Base-by-base conservation (phyloP, 1,140 invertebrate genomes). In the Sarcophaga peregrina region DNA sequence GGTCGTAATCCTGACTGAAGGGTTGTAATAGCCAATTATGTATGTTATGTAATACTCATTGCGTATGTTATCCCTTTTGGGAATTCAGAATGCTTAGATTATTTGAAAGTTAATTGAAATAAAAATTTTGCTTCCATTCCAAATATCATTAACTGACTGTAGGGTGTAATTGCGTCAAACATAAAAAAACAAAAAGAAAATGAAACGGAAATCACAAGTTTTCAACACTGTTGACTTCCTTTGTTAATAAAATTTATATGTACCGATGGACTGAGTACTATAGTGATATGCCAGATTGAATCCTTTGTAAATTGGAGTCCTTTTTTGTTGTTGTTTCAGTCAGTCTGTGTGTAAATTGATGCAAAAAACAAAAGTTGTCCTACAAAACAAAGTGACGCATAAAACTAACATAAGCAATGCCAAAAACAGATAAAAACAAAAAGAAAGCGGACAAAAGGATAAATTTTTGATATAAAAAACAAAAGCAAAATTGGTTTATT, bases 361-460 rank as follows among this genome's bases (percentile, higher is more conserved):
- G 20, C 62, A 68, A n/a, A 68, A 68, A 68, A n/a, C 17, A 68
- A 20, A 20, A 58, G 62, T 68, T 68, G 62, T 20, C 62, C n/a
- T 68, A 68, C 20, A 68, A 25, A 68, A 58, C 25, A 68, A 68
- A 68, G 62, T 68, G 62, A 68, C 62, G 62, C 62, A 68, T 68
- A 68, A 68, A 68, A 68, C 20, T 8, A 8, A 68, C 13, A 52
- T 52, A 52, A 52, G 13, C 20, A 68, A 20, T 68, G 62, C 62
- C 62, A 68, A 68, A 68, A 68, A 68, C 62, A 68, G 62, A 68
- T 68, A 68, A 68, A 15, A 68, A 68, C 15, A n/a, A n/a, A 68
- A 20, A 68, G 20, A 58, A 62, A n/a, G 17, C 20, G 62, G n/a
- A n/a, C n/a, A 20, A 68, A 68, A 68, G 15, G 62, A 52, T 1